A percentile compares a stretch with the other conserved stretches of the same genome.
phyloP scores from a whole-genome alignment of 2,888 invertebrate species.

The Congeria kusceri region DNA sequence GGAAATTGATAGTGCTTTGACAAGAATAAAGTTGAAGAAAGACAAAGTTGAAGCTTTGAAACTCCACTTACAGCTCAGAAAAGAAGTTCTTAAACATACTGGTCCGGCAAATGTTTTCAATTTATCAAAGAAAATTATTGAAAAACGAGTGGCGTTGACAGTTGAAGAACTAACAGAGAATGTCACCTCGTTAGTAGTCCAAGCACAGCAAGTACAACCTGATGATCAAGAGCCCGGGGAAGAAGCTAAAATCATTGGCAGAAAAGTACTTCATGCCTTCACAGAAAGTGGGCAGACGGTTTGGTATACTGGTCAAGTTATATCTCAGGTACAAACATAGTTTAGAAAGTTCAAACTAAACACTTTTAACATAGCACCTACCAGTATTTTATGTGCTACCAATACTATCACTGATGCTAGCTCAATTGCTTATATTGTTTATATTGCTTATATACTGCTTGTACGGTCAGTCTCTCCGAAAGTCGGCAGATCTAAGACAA shows the following conservation, averaged over 20 bases:
- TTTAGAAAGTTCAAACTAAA: too few relatives aligned
- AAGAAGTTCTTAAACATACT: background rate
- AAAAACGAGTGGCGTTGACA: background rate
- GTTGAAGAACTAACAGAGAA: background rate
- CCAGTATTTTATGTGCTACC: too few relatives aligned
- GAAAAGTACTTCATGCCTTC: background rate
- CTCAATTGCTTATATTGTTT: too few relatives aligned
- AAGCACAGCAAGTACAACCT: background rate
- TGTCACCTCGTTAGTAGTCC: background rate
- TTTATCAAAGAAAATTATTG: background rate
- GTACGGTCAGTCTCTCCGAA: too few relatives aligned
- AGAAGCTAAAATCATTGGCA: background rate
- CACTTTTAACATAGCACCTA: too few relatives aligned
- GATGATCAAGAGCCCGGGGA: conserved; percentile 5
- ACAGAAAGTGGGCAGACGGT: background rate
- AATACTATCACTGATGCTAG: too few relatives aligned
- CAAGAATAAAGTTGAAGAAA: background rate
- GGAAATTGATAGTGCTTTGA: background rate
- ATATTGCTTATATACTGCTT: too few relatives aligned
- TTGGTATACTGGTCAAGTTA: conserved; percentile 5
- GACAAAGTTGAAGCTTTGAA: background rate
- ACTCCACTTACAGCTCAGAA: background rate
- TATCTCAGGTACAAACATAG: conserved; percentile 9
- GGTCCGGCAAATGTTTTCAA: background rate
- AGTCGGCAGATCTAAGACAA: too few relatives aligned